Evolutionary conservation across 2,797 vertebrate genomes (phyloP).

Genomic region (Podarcis siculus): DNA sequence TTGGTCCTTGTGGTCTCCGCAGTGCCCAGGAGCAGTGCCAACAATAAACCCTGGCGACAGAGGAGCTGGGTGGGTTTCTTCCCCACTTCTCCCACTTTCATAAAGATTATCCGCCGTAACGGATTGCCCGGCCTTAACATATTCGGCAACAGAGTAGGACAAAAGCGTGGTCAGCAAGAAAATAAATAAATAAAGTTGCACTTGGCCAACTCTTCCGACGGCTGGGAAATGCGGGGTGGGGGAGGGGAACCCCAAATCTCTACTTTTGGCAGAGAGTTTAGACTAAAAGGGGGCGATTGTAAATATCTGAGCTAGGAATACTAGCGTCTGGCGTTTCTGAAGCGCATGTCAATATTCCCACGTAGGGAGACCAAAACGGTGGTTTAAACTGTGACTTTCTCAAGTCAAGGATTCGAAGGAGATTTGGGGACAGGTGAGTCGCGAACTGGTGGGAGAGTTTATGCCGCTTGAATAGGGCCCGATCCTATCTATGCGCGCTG

Average conservation of each 20-base stretch:
- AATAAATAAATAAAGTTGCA: too few relatives aligned
- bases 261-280: too few relatives aligned
- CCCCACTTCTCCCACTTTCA: neutral
- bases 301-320: neutral
- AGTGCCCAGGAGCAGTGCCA: neutral
- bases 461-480: neutral
- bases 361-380: too few relatives aligned
- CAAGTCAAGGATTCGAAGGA: neutral
- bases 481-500: too few relatives aligned
- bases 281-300: neutral
- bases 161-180: too few relatives aligned
- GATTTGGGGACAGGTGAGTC: too few relatives aligned
- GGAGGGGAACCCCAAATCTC: neutral
- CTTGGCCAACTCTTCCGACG: too few relatives aligned
- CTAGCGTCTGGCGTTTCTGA: neutral
- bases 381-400: neutral
- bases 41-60: too few relatives aligned
- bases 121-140: too few relatives aligned
- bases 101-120: neutral
- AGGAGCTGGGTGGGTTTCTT: too few relatives aligned
- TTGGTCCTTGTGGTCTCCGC: neutral
- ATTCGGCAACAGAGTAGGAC: too few relatives aligned
- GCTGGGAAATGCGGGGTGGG: too few relatives aligned
- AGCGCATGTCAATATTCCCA: neutral
- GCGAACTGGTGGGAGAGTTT: neutral